phyloP scores from a whole-genome alignment of 2,797 vertebrate species.

The Coluber constrictor region DNA sequence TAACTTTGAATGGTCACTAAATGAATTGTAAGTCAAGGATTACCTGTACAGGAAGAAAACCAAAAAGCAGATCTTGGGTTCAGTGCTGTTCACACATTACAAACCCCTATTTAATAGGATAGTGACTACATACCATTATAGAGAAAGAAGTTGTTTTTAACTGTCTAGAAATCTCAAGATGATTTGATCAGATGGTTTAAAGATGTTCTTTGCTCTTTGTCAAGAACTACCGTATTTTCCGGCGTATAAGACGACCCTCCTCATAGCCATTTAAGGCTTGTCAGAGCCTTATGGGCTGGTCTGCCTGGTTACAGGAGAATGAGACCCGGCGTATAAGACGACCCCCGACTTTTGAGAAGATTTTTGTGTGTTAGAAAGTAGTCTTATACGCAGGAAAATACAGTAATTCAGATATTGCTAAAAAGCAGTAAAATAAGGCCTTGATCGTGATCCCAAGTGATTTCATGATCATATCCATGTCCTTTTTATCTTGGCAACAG shows the following conservation, averaged over 20 bases:
- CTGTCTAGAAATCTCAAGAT: neutral
- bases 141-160: neutral
- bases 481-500: neutral
- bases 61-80: neutral
- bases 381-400: too few relatives aligned
- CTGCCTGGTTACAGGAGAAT: too few relatives aligned
- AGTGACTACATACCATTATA: neutral
- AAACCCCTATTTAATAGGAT: neutral
- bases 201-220: neutral
- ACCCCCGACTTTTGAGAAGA: too few relatives aligned
- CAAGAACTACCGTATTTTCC: too few relatives aligned
- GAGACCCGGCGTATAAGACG: too few relatives aligned
- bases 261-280: too few relatives aligned
- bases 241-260: too few relatives aligned
- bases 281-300: too few relatives aligned
- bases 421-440: neutral
- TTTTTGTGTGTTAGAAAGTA: too few relatives aligned
- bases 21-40: too few relatives aligned
- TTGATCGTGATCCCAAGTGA: neutral
- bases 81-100: neutral
- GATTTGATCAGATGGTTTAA: neutral
- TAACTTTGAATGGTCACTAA: too few relatives aligned
- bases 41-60: neutral
- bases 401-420: neutral
- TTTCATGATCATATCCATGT: neutral